phyloP scores from a whole-genome alignment of 1,140 invertebrate genomes.

The Aphidius gifuensis region DNA sequence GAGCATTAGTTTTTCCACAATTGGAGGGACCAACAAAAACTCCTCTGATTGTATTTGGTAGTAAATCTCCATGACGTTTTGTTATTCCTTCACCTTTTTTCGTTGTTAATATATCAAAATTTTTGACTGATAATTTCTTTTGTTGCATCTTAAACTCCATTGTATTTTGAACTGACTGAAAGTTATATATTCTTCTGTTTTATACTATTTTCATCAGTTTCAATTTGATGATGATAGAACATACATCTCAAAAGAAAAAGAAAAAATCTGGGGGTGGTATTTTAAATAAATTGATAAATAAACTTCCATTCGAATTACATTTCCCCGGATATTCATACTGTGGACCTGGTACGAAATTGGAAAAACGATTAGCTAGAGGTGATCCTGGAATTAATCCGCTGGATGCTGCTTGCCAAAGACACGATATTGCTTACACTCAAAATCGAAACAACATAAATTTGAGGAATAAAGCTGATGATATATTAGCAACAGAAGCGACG shows the following conservation, averaged over 20 bases:
- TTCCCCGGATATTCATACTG: too few relatives aligned
- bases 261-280: neutral
- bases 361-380: too few relatives aligned
- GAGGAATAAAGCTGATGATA: slow-evolving; percentile 4
- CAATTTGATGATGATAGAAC: neutral
- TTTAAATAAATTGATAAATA: too few relatives aligned
- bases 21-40: too few relatives aligned
- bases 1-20: too few relatives aligned
- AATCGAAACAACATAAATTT: neutral
- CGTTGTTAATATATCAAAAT: neutral
- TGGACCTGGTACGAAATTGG: too few relatives aligned
- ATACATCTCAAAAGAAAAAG: neutral
- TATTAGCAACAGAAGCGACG: neutral
- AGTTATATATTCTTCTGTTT: neutral
- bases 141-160: neutral
- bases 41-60: too few relatives aligned
- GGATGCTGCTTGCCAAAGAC: slow-evolving; percentile 20
- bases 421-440: slow-evolving; percentile 18
- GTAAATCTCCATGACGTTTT: too few relatives aligned
- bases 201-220: neutral
- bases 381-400: too few relatives aligned
- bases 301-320: too few relatives aligned
- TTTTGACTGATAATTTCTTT: neutral
- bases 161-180: neutral
- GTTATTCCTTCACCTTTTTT: too few relatives aligned